A percentile compares a stretch with the other conserved stretches of the same genome.
Conservation (phyloP, 2,113 vertebrate species). For the Quiscalus mexicanus region DNA sequence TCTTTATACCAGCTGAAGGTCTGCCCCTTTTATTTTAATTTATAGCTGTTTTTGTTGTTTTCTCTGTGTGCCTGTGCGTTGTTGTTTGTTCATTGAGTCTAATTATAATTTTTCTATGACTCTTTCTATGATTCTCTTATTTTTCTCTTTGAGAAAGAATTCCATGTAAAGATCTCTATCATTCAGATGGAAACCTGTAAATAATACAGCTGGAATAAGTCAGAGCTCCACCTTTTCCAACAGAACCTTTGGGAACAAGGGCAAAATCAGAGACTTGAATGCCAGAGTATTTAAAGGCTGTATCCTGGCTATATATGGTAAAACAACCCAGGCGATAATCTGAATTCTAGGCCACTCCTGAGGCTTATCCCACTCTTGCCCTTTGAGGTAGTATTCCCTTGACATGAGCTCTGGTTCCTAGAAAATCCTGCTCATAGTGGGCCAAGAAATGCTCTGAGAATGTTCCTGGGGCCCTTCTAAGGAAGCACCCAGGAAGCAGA, state of each 20-base stretch:
- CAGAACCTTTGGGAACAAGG: not conserved
- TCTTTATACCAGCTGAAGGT: not conserved
- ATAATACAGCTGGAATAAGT: not conserved
- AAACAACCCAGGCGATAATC: not conserved
- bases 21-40: not conserved
- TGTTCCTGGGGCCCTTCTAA: not conserved
- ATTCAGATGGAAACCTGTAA: not conserved
- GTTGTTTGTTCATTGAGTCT: not conserved
- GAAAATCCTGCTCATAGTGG: not conserved
- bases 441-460: not conserved
- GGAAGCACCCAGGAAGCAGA: not conserved
- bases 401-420: not conserved
- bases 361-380: not conserved
- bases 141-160: not conserved
- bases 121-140: not conserved
- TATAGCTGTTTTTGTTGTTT: not conserved
- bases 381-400: not conserved
- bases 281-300: not conserved
- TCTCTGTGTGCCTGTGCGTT: not conserved
- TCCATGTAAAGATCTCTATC: not conserved
- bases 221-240: not conserved
- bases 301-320: slow-evolving; percentile 50
- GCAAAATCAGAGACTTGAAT: not conserved
- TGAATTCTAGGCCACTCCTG: not conserved
- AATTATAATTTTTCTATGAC: not conserved